A percentile compares a stretch with the other conserved stretches of the same genome.
Conservation (phyloP, 2,888 invertebrate species). For the Leptinotarsa peninsularis region DNA sequence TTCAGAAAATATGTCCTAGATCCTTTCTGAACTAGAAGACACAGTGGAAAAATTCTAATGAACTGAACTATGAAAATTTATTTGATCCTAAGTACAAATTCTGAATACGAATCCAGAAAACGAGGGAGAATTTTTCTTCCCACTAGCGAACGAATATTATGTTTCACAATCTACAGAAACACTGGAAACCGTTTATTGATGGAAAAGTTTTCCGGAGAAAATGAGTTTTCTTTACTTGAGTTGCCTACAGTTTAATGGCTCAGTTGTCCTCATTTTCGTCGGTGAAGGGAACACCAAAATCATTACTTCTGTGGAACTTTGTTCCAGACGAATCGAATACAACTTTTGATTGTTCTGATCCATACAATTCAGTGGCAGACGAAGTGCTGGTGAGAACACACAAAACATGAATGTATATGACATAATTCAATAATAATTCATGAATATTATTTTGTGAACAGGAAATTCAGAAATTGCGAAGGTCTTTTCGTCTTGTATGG, state of each 20-base stretch:
- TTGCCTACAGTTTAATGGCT: background rate
- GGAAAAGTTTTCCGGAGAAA: conserved; percentile 2
- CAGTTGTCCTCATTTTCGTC: conserved; percentile 1
- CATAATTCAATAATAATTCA: no score
- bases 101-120: no score
- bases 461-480: no score
- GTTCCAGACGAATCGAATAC: background rate
- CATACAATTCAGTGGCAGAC: background rate
- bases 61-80: no score
- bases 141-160: background rate
- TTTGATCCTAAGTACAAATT: no score
- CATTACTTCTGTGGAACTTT: conserved; percentile 1
- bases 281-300: background rate
- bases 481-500: no score
- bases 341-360: background rate
- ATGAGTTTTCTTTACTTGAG: conserved; percentile 1
- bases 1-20: no score
- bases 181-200: conserved; percentile 1
- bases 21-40: no score
- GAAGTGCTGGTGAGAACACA: background rate
- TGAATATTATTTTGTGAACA: no score
- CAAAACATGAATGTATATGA: background rate
- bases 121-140: no score
- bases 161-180: background rate
- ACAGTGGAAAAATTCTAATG: no score